These are phyloP conservation scores for Pyrgus malvae DNA, from an alignment of 2,888 invertebrate genomes.

Conservation along the genomic window DNA sequence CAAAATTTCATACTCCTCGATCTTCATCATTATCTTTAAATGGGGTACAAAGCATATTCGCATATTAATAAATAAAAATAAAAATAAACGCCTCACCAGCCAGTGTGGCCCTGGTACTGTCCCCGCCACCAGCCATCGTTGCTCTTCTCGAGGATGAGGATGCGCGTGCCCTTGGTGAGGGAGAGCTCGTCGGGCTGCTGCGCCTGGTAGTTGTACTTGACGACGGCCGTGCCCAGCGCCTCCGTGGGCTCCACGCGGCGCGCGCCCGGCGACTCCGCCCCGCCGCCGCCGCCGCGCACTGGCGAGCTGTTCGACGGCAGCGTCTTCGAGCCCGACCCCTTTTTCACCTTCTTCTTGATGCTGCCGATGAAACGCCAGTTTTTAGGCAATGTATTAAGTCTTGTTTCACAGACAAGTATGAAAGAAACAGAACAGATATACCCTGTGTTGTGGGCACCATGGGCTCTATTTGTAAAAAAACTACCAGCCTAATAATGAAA, in stretches of 20 bases:
- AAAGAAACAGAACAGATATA: too few species aligned
- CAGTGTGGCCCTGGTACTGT: constrained; percentile 83
- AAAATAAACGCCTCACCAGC: too few species aligned
- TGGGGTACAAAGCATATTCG: too few species aligned
- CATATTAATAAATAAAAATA: too few species aligned
- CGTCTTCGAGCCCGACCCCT: constrained; percentile 91
- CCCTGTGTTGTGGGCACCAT: too few species aligned
- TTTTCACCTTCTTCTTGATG: constrained; percentile 93
- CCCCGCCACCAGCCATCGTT: constrained; percentile 99
- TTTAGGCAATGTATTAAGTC: too few species aligned
- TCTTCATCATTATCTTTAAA: too few species aligned
- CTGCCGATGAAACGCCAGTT: constrained; percentile 56
- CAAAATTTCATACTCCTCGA: too few species aligned
- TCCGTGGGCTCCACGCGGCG: constrained; percentile 92
- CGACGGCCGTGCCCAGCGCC: constrained; percentile 93
- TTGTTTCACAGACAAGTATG: too few species aligned
- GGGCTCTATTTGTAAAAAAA: too few species aligned
- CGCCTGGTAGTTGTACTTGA: constrained; percentile 96
- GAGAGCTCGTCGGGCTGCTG: constrained; percentile 98
- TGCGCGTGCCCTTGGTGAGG: constrained; percentile 95
- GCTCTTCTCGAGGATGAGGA: constrained; percentile 97
- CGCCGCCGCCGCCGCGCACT: constrained; percentile 81
- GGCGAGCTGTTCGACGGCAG: constrained; percentile 93
- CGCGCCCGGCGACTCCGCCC: constrained; percentile 49
- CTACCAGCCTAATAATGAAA: too few species aligned